phyloP scores from a whole-genome alignment of 2,888 invertebrate genomes.

The Harpalus rubripes region DNA sequence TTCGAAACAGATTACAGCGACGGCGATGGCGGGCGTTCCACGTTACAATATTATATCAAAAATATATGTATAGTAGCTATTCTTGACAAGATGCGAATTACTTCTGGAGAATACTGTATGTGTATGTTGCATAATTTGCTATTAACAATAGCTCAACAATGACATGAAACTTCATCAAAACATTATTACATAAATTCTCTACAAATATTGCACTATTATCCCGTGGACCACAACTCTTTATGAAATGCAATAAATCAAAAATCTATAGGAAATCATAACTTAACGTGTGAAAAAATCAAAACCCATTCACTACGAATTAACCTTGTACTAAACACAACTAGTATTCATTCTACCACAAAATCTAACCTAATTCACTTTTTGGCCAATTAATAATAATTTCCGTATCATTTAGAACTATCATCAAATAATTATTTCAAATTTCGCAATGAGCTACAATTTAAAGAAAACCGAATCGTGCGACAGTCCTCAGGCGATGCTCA shows the following conservation, averaged over 20 bases:
- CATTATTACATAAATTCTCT: background rate
- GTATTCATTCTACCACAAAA: slow-evolving; percentile 13
- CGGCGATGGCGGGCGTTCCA: no score
- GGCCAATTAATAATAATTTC: slow-evolving; percentile 37
- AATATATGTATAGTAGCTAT: no score
- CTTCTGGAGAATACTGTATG: no score
- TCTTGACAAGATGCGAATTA: no score
- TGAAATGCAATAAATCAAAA: background rate
- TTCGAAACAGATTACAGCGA: no score
- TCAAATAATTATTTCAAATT: slow-evolving; percentile 26
- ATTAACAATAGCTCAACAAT: no score
- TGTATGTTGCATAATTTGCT: no score
- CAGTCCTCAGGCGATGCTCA: slow-evolving; percentile 29
- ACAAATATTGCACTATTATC: background rate
- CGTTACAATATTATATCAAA: no score
- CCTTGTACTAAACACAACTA: slow-evolving; percentile 15
- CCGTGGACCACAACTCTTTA: background rate
- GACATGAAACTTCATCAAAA: background rate
- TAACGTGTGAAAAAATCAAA: slow-evolving; percentile 34
- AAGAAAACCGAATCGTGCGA: slow-evolving; percentile 37
- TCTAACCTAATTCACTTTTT: slow-evolving; percentile 22
- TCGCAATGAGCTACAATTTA: slow-evolving; percentile 3
- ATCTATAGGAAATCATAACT: background rate
- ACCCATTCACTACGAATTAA: slow-evolving; percentile 20
- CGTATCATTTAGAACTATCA: slow-evolving; percentile 24